These are phyloP conservation scores for Sylvia borin DNA, from an alignment of 2,797 vertebrate genomes.

Conservation along the genomic window DNA sequence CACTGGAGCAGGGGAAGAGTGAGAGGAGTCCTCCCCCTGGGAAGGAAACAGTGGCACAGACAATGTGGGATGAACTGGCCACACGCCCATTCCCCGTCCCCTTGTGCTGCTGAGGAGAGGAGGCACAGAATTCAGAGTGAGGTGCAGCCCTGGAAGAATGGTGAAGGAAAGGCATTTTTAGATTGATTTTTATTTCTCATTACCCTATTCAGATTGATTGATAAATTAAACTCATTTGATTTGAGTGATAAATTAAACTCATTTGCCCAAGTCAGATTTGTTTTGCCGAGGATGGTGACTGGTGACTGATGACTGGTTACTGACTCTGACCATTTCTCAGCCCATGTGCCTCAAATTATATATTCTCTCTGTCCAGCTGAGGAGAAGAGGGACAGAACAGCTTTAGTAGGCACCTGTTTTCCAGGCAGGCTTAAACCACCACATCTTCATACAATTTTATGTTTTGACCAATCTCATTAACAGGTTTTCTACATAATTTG, in stretches of 20 bases:
- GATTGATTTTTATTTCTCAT: not conserved
- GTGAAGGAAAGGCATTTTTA: rapidly evolving
- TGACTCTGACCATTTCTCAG: not conserved
- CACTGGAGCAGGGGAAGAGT: not conserved
- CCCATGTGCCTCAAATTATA: not conserved
- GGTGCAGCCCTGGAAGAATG: not conserved
- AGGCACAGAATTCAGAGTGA: not conserved
- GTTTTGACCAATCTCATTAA: not conserved
- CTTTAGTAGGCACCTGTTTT: not conserved
- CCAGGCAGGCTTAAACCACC: not conserved
- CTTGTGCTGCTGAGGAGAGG: not conserved
- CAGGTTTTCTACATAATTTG: not conserved
- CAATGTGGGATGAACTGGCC: not conserved
- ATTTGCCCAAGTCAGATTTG: not conserved
- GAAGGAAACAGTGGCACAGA: not conserved
- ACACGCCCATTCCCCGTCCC: not conserved
- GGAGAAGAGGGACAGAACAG: not conserved
- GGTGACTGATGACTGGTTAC: not conserved
- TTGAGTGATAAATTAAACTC: not conserved
- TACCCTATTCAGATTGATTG: not conserved
- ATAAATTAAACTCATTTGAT: not conserved
- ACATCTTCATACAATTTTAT: not conserved
- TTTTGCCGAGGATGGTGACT: not conserved
- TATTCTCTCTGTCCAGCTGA: not conserved
- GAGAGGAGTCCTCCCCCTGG: not conserved